Percentiles rank a stretch among this genome's conserved stretches.
phyloP scores from a whole-genome alignment of 2,888 invertebrate species.

The Dasysyrphus tricinctus region DNA sequence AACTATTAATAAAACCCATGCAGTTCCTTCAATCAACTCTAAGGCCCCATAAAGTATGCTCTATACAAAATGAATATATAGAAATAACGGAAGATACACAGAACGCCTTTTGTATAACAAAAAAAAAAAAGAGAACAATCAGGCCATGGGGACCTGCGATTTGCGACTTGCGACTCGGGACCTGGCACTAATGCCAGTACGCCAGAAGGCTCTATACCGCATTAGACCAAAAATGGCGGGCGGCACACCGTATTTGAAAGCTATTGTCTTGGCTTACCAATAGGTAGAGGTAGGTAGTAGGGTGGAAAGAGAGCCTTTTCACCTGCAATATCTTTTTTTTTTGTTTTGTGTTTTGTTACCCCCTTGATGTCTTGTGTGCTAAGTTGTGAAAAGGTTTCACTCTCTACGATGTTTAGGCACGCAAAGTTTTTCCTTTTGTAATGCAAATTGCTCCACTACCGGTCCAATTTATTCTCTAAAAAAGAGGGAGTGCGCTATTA shows the following conservation, averaged over 20 bases:
- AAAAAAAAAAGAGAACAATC: constrained; percentile 63
- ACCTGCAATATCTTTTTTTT: constrained; percentile 46
- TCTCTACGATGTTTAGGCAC: constrained; percentile 75
- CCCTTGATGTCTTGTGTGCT: constrained; percentile 64
- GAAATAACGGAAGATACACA: constrained; percentile 57
- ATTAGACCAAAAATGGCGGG: constrained; percentile 52
- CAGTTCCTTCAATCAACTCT: constrained; percentile 69
- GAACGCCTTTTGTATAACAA: constrained; percentile 44
- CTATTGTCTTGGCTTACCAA: constrained; percentile 59
- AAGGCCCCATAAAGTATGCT: constrained; percentile 22
- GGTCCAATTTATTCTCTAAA: constrained; percentile 70
- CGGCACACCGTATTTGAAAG: constrained; percentile 64
- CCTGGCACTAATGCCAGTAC: constrained; percentile 14
- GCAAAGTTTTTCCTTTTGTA: constrained; percentile 74
- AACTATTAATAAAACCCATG: constrained; percentile 72
- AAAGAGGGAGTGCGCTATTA: constrained; percentile 47
- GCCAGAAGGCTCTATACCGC: constrained; percentile 38
- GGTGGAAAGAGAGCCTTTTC: constrained; percentile 19
- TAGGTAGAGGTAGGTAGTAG: neutral
- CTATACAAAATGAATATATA: constrained; percentile 10
- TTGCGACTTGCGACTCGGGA: constrained; percentile 19
- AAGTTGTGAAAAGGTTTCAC: constrained; percentile 75
- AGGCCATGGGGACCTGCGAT: constrained; percentile 48
- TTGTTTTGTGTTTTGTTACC: constrained; percentile 37
- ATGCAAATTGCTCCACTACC: constrained; percentile 75